Percentiles rank a stretch among this genome's conserved stretches.
Conservation (phyloP, 1,140 invertebrate species). For the Campoletis sonorensis region DNA sequence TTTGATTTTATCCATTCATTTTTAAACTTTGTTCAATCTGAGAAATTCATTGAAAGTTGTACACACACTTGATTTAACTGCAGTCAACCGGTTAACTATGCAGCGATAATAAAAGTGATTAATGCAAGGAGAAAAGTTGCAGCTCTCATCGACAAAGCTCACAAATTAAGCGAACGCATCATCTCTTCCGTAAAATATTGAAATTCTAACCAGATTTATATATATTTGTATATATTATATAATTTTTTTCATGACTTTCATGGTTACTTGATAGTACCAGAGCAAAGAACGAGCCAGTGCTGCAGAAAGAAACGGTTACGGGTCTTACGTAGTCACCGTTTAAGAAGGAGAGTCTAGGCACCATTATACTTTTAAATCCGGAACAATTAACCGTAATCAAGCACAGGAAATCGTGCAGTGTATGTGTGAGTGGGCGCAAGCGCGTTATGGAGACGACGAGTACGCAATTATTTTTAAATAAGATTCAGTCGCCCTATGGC, state of each 20-base stretch:
- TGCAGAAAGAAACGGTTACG: slow-evolving; percentile 48
- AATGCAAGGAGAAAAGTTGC: background rate
- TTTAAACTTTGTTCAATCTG: too few species aligned
- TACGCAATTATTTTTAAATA: slow-evolving; percentile 76
- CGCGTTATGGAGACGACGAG: slow-evolving; percentile 58
- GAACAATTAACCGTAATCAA: slow-evolving; percentile 76
- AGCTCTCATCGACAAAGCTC: slow-evolving; percentile 16
- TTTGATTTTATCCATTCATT: too few species aligned
- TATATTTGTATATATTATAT: too few species aligned
- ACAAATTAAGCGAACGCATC: background rate
- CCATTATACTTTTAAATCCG: slow-evolving; percentile 76
- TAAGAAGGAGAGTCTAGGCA: slow-evolving; percentile 61
- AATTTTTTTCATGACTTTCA: background rate
- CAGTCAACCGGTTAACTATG: too few species aligned
- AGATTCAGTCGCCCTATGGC: slow-evolving; percentile 63
- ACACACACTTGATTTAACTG: too few species aligned
- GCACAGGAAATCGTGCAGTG: slow-evolving; percentile 73
- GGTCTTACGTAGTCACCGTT: slow-evolving; percentile 71
- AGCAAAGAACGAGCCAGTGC: slow-evolving; percentile 15
- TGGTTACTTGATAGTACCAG: background rate
- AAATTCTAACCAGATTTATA: background rate
- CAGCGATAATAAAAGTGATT: background rate
- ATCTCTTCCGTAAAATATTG: background rate
- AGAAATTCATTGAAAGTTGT: too few species aligned
- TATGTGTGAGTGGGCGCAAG: background rate